Percentiles rank a stretch among this genome's conserved stretches.
Evolutionary conservation across 2,888 invertebrate genomes (phyloP).

Genomic region (Orthosia gothica): DNA sequence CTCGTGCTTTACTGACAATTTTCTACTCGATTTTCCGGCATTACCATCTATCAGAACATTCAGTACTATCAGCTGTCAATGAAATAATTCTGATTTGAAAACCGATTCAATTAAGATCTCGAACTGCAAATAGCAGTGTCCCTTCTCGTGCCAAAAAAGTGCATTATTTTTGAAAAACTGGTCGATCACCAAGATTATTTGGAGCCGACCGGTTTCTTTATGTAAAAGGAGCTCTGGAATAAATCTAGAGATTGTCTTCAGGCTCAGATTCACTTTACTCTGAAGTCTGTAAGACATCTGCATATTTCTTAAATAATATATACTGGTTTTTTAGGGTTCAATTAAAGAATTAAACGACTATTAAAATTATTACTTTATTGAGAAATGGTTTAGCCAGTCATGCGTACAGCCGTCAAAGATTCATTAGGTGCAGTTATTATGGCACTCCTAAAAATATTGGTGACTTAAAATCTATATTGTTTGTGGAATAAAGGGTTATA

Average conservation of each 20-base stretch:
- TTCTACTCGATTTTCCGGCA: not conserved
- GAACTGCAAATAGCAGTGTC: not conserved
- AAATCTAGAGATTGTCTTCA: constrained; percentile 18
- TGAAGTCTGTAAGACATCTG: constrained; percentile 2
- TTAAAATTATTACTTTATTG: constrained; percentile 5
- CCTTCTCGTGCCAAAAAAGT: not conserved
- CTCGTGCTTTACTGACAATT: not conserved
- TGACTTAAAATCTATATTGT: not conserved
- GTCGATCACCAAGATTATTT: not conserved
- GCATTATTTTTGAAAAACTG: not conserved
- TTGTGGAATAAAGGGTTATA: not conserved
- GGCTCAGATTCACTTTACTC: constrained; percentile 35
- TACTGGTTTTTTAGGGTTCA: not conserved
- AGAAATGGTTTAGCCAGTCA: constrained; percentile 15
- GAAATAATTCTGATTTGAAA: not conserved
- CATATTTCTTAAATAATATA: constrained; percentile 1
- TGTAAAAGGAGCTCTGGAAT: constrained; percentile 16
- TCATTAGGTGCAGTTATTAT: constrained; percentile 33
- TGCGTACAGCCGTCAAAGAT: not conserved
- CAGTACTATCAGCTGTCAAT: too few relatives aligned
- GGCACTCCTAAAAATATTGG: not conserved
- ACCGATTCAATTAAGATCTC: not conserved
- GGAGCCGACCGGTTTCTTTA: constrained; percentile 2
- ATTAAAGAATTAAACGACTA: not conserved
- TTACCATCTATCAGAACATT: not conserved